Conservation (phyloP, 2,888 invertebrate genomes). For the Brachyopa scutellaris region DNA sequence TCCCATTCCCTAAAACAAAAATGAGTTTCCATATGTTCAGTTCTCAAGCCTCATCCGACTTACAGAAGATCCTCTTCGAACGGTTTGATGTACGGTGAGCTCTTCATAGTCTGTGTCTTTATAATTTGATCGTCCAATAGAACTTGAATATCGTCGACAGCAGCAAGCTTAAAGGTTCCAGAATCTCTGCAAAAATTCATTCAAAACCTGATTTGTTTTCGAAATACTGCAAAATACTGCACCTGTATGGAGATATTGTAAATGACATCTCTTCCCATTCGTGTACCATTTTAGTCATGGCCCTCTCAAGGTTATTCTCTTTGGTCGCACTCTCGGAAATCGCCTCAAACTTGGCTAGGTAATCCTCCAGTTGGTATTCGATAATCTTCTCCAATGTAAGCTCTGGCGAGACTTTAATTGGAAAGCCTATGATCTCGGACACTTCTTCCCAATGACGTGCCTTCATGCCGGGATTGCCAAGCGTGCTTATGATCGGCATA, state of each 20-base stretch:
- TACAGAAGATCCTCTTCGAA: constrained; percentile 92
- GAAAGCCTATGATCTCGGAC: constrained; percentile 96
- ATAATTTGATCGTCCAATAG: constrained; percentile 97
- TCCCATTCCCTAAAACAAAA: constrained; percentile 90
- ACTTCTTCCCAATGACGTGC: constrained; percentile 96
- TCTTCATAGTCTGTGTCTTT: constrained; percentile 98
- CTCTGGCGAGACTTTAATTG: constrained; percentile 91
- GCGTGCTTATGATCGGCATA: constrained; percentile 94
- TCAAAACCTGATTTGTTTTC: neutral
- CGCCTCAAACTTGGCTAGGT: constrained; percentile 92
- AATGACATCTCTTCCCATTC: constrained; percentile 95
- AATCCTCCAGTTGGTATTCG: constrained; percentile 94
- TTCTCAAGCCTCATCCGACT: constrained; percentile 76
- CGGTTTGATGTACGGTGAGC: constrained; percentile 97
- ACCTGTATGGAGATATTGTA: constrained; percentile 87
- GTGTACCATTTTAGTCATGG: constrained; percentile 92
- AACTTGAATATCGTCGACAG: constrained; percentile 96
- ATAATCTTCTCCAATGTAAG: constrained; percentile 92
- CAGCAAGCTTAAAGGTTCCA: constrained; percentile 93
- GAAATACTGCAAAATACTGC: neutral
- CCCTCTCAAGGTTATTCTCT: constrained; percentile 95
- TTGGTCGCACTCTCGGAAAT: constrained; percentile 98
- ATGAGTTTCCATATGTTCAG: neutral
- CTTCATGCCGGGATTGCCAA: constrained; percentile 97
- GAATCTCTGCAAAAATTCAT: constrained; percentile 85